Evolutionary conservation across 1,140 invertebrate genomes (phyloP).

Genomic region (Gyrodactylus salaris): DNA sequence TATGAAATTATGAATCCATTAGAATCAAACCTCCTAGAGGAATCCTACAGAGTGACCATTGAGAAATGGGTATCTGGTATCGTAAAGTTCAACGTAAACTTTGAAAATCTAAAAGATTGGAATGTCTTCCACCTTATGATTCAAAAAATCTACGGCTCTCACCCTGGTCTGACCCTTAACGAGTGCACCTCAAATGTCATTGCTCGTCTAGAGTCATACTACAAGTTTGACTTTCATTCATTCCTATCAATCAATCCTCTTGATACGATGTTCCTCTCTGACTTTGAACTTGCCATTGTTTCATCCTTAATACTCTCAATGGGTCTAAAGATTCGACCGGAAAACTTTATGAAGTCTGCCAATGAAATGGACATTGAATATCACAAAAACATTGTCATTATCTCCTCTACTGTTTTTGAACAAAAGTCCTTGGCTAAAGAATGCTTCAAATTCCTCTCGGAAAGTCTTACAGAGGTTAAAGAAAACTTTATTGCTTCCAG

Average conservation of each 20-base stretch:
- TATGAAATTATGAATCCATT: no score
- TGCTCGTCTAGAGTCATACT: not conserved
- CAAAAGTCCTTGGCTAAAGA: not conserved
- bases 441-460: not conserved
- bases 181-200: not conserved
- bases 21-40: no score
- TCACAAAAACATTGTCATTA: not conserved
- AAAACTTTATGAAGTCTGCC: not conserved
- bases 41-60: not conserved
- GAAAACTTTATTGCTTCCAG: not conserved
- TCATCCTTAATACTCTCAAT: not conserved
- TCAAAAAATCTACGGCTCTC: not conserved
- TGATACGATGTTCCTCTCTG: not conserved
- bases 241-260: not conserved
- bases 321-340: not conserved
- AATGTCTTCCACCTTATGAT: not conserved
- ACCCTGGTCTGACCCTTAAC: not conserved
- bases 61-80: not conserved
- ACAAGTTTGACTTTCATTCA: not conserved
- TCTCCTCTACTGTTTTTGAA: not conserved
- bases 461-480: not conserved
- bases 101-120: not conserved
- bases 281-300: not conserved
- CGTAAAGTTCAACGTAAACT: not conserved
- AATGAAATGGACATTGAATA: not conserved